Conservation (phyloP, 2,797 vertebrate species). For the Sus cebifrons region DNA sequence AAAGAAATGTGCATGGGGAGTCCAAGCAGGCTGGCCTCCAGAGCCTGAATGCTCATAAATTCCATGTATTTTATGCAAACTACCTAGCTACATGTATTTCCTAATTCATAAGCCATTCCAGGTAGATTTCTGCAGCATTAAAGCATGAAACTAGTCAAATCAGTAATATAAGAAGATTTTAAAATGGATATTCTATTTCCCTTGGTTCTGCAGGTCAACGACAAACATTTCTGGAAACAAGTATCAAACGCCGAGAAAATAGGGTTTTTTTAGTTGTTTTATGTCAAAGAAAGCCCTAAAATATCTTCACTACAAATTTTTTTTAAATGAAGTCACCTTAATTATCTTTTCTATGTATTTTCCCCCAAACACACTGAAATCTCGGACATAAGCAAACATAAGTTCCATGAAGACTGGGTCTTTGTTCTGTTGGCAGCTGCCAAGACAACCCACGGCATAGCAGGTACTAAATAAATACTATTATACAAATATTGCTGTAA, state of each 20-base stretch:
- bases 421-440: background rate
- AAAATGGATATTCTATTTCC: slow-evolving; percentile 5
- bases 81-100: slow-evolving; percentile 18
- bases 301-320: background rate
- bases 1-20: background rate
- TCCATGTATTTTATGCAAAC: background rate
- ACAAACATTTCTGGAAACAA: slow-evolving; percentile 23
- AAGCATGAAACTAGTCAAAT: slow-evolving; percentile 48
- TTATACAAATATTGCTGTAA: background rate
- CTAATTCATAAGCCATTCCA: slow-evolving; percentile 43
- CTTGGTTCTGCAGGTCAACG: background rate
- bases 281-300: slow-evolving; percentile 52
- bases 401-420: background rate
- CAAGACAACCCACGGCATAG: background rate
- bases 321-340: slow-evolving; percentile 13
- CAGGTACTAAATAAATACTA: background rate
- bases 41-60: background rate
- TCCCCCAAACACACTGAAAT: slow-evolving; percentile 4
- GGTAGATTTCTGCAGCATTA: slow-evolving; percentile 21
- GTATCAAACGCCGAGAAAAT: background rate
- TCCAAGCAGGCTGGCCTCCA: slow-evolving; percentile 27
- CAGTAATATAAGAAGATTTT: background rate
- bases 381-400: background rate
- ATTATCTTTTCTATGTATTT: background rate
- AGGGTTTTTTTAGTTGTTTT: slow-evolving; percentile 2